These are phyloP conservation scores for Trissoscelio sp. DNA, from an alignment of 2,888 invertebrate species.

Conservation along the genomic window DNA sequence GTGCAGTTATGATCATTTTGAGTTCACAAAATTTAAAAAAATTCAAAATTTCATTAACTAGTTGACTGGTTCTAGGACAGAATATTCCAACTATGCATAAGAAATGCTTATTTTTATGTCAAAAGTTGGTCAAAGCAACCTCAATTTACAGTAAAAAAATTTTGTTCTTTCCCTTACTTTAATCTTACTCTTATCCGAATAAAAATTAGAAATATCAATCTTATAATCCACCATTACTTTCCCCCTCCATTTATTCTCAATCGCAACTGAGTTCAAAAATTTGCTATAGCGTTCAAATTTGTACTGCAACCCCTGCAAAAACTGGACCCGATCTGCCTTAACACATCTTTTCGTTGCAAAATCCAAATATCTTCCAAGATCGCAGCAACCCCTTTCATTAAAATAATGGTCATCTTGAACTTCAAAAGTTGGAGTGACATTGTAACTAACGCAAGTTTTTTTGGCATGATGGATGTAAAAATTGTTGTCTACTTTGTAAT, in stretches of 20 bases:
- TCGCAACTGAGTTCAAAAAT: background rate
- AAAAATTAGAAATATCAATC: conserved; percentile 22
- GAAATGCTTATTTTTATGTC: too few relatives aligned
- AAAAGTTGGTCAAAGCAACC: too few relatives aligned
- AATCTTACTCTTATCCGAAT: conserved; percentile 10
- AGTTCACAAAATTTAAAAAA: too few relatives aligned
- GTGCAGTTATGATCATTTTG: too few relatives aligned
- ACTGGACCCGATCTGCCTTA: background rate
- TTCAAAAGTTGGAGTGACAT: conserved; percentile 3
- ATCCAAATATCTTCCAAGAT: conserved; percentile 41
- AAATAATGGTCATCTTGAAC: conserved; percentile 44
- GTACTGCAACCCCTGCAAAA: background rate
- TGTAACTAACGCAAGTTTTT: conserved; percentile 15
- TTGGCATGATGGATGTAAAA: conserved; percentile 48
- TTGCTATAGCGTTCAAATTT: conserved; percentile 33
- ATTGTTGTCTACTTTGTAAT: conserved; percentile 31
- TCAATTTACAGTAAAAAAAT: too few relatives aligned
- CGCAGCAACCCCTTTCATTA: conserved; percentile 52
- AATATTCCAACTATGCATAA: too few relatives aligned
- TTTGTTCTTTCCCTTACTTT: conserved; percentile 13
- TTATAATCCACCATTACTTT: conserved; percentile 21
- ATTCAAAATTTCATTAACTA: too few relatives aligned
- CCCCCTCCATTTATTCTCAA: conserved; percentile 39
- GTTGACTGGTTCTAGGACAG: too few relatives aligned
- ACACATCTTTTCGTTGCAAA: too few relatives aligned